Conservation (phyloP, 2,113 vertebrate genomes). For the Epinephelus fuscoguttatus region DNA sequence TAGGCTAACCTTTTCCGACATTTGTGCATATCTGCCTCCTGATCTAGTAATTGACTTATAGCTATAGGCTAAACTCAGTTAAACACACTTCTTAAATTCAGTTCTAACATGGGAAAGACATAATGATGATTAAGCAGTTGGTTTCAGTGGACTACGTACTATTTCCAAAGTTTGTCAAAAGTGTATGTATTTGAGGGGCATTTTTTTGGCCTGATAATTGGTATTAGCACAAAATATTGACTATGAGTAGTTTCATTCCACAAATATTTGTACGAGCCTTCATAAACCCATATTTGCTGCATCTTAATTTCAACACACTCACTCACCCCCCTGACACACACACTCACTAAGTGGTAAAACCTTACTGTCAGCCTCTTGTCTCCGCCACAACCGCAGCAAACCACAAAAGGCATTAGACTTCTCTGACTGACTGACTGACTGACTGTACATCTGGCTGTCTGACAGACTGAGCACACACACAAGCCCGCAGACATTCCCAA, state of each 20-base stretch:
- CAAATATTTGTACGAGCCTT: conserved; percentile 21
- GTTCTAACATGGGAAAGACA: not conserved
- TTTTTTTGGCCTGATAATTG: not conserved
- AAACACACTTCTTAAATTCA: not conserved
- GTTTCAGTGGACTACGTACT: not conserved
- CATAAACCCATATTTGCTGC: conserved; percentile 27
- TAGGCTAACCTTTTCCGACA: too few species aligned
- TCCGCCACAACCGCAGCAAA: conserved; percentile 59
- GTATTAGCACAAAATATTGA: not conserved
- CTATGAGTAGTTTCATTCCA: not conserved
- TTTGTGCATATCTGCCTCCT: not conserved
- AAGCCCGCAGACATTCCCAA: conserved; percentile 59
- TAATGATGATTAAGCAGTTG: not conserved
- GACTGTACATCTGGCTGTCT: conserved; percentile 43
- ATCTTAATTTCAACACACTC: conserved; percentile 31
- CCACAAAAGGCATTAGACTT: conserved; percentile 55
- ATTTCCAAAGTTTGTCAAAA: not conserved
- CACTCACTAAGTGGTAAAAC: conserved; percentile 46
- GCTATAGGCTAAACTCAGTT: not conserved
- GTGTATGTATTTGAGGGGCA: not conserved
- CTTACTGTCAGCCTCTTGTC: conserved; percentile 63
- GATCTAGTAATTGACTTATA: not conserved
- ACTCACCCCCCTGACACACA: conserved; percentile 12
- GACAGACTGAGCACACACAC: conserved; percentile 17
- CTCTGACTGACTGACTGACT: conserved; percentile 54